Evolutionary conservation across 2,797 vertebrate species (phyloP).

Genomic region (Chiloscyllium punctatum): DNA sequence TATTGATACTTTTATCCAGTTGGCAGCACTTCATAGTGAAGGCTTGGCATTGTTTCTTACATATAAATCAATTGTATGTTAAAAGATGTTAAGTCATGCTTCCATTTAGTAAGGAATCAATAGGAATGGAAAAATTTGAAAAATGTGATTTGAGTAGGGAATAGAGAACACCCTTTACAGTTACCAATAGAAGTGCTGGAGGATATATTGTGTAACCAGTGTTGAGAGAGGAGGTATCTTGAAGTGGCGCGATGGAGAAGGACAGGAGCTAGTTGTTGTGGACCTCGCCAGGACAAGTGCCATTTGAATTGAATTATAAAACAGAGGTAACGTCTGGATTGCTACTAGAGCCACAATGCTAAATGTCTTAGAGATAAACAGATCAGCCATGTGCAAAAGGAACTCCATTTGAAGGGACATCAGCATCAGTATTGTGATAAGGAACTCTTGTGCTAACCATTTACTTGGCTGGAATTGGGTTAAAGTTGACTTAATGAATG

Average conservation of each 20-base stretch:
- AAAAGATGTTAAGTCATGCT: not conserved
- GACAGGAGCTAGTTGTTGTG: not conserved
- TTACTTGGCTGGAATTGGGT: not conserved
- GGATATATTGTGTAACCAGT: not conserved
- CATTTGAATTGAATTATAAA: not conserved
- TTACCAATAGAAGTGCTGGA: not conserved
- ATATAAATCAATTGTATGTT: not conserved
- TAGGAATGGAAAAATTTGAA: not conserved
- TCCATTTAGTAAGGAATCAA: no score
- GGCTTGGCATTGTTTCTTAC: not conserved
- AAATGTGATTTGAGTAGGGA: not conserved
- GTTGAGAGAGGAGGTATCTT: not conserved
- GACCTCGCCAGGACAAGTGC: not conserved
- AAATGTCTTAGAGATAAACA: not conserved
- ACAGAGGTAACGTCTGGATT: not conserved
- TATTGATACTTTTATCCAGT: no score
- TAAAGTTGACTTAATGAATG: not conserved
- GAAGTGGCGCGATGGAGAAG: not conserved
- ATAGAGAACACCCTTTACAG: not conserved
- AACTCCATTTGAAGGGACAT: not conserved
- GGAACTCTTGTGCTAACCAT: not conserved
- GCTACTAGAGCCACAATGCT: not conserved
- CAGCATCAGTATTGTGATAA: not conserved
- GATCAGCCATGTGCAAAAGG: not conserved
- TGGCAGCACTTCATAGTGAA: not conserved